A percentile compares a stretch with the other conserved stretches of the same genome.
phyloP scores from a whole-genome alignment of 2,113 vertebrate species.

The Mixornis gularis region DNA sequence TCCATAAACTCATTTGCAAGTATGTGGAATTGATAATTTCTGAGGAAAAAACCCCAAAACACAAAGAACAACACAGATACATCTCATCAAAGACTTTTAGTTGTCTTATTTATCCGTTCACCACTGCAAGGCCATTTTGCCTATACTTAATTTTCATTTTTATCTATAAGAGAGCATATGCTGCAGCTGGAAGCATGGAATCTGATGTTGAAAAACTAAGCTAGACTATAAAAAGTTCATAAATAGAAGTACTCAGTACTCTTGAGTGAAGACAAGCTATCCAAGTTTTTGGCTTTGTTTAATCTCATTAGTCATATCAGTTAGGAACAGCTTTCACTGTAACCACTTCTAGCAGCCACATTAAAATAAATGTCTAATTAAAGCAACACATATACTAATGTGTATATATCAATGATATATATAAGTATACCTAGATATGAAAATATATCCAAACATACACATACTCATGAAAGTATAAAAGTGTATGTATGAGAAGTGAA shows the following conservation, averaged over 20 bases:
- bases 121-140: background rate
- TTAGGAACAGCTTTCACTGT: background rate
- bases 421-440: background rate
- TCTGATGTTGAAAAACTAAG: background rate
- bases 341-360: background rate
- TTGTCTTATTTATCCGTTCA: background rate
- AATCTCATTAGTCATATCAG: background rate
- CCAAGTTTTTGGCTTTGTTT: background rate
- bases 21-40: background rate
- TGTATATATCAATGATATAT: background rate
- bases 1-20: background rate
- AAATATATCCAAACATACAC: background rate
- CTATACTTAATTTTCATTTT: background rate
- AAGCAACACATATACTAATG: background rate
- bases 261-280: background rate
- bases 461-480: background rate
- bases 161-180: background rate
- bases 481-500: background rate
- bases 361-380: background rate
- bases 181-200: background rate
- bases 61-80: background rate
- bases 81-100: background rate
- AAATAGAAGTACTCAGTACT: background rate
- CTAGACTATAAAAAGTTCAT: background rate
- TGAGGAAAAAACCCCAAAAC: fast-evolving